Evolutionary conservation across 2,888 invertebrate genomes (phyloP).

Genomic region (Erannis defoliaria): DNA sequence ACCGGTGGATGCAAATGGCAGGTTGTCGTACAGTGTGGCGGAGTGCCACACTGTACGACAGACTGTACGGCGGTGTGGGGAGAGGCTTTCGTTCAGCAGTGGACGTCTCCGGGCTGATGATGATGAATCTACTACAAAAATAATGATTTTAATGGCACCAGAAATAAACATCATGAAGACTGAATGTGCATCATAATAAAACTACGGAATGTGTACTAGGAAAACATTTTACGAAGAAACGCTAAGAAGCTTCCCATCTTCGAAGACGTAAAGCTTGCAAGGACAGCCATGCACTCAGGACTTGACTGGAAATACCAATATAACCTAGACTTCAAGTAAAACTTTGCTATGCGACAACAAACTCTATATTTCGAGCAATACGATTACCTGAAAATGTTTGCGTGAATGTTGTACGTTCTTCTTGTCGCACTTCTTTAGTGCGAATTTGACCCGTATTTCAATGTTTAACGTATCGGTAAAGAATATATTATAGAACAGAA

Average conservation of each 20-base stretch:
- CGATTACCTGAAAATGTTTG: conserved; percentile 30
- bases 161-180: conserved; percentile 44
- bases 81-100: no score
- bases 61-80: no score
- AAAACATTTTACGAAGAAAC: conserved; percentile 78
- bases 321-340: conserved; percentile 35
- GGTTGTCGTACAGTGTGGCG: no score
- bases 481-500: no score
- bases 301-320: conserved; percentile 55
- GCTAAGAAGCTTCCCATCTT: conserved; percentile 76
- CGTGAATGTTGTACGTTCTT: conserved; percentile 24
- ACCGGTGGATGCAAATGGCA: no score
- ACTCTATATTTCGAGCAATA: conserved; percentile 52
- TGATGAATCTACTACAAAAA: no score
- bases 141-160: conserved; percentile 22
- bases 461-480: conserved; percentile 36
- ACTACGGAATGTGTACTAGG: conserved; percentile 47
- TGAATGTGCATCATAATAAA: conserved; percentile 39
- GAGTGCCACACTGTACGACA: no score
- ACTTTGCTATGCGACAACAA: conserved; percentile 32
- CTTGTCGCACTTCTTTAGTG: conserved; percentile 42
- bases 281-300: conserved; percentile 75
- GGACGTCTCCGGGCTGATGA: no score
- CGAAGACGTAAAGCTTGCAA: conserved; percentile 76
- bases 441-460: conserved; percentile 49